Conservation (phyloP, 2,797 vertebrate genomes). For the Tokudaia muenninki region DNA sequence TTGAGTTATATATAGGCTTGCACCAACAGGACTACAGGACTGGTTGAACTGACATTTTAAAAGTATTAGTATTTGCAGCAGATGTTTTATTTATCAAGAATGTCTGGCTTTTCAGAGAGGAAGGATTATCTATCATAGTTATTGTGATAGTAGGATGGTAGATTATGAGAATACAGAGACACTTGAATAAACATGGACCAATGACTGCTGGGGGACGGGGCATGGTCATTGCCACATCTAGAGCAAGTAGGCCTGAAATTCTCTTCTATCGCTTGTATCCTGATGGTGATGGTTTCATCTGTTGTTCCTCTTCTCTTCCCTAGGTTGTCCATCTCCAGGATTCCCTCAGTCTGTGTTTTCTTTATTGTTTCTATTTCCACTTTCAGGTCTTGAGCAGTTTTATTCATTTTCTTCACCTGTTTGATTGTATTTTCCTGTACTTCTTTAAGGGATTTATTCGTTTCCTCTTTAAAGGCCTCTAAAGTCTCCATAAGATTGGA, state of each 20-base stretch:
- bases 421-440: not conserved
- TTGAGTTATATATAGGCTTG: not conserved
- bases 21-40: not conserved
- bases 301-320: not conserved
- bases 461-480: not conserved
- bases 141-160: too few species aligned
- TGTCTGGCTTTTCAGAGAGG: constrained; percentile 10
- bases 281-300: not conserved
- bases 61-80: not conserved
- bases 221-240: not conserved
- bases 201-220: too few species aligned
- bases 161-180: not conserved
- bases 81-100: constrained; percentile 55
- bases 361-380: not conserved
- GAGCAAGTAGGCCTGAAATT: not conserved
- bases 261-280: not conserved
- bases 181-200: not conserved
- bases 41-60: constrained; percentile 51
- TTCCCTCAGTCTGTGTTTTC: not conserved
- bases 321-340: not conserved
- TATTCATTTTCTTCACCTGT: not conserved
- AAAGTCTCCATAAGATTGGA: not conserved
- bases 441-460: not conserved
- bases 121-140: not conserved
- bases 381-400: not conserved